Evolutionary conservation across 2,797 vertebrate genomes (phyloP).

Genomic region (Coregonus suidteri): DNA sequence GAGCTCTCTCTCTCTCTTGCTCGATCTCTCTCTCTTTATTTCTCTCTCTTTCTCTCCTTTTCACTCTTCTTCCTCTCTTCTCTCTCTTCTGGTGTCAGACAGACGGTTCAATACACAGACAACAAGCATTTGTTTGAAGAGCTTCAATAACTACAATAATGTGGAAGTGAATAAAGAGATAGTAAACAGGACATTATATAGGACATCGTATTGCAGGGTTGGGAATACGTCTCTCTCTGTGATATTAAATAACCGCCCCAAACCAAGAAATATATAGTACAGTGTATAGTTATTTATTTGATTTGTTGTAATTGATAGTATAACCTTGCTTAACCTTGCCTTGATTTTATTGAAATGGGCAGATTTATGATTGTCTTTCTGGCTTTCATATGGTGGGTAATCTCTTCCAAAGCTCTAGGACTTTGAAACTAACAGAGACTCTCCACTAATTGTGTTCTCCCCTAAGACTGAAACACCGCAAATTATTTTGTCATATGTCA

Average conservation of each 20-base stretch:
- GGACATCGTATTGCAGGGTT: not conserved
- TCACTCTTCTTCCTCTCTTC: slow-evolving; percentile 2
- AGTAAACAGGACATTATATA: slow-evolving; percentile 17
- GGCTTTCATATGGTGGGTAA: slow-evolving; percentile 39
- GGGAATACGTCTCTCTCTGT: not conserved
- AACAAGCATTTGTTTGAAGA: slow-evolving; percentile 90
- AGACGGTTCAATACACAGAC: slow-evolving; percentile 90
- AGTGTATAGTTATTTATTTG: not conserved
- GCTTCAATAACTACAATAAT: slow-evolving; percentile 84
- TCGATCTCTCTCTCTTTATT: slow-evolving; percentile 22
- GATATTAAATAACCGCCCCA: not conserved
- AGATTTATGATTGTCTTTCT: not conserved
- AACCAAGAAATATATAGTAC: not conserved
- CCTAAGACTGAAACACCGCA: slow-evolving; percentile 13
- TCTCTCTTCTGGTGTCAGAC: slow-evolving; percentile 68
- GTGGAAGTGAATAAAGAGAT: slow-evolving; percentile 65
- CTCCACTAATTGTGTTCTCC: slow-evolving; percentile 15
- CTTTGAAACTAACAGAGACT: slow-evolving; percentile 12
- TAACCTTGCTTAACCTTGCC: not conserved
- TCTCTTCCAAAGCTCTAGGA: slow-evolving; percentile 17
- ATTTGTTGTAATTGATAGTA: not conserved
- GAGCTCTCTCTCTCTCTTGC: not conserved
- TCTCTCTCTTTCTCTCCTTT: not conserved
- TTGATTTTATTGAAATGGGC: not conserved
- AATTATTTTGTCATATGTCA: not conserved